Percentiles rank a stretch among this genome's conserved stretches.
Conservation (phyloP, 2,888 invertebrate genomes). For the Camptogramma bilineatum region DNA sequence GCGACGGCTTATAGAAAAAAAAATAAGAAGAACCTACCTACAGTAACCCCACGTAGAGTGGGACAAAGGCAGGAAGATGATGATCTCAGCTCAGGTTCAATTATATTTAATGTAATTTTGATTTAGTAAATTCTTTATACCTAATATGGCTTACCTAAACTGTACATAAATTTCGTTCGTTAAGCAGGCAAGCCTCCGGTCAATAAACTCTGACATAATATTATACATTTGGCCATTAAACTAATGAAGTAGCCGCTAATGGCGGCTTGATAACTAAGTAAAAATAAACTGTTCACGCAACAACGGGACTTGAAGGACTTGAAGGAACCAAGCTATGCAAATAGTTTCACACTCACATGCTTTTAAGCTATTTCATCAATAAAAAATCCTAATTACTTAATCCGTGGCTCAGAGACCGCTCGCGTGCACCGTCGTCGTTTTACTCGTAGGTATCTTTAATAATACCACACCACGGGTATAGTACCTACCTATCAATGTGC, state of each 20-base stretch:
- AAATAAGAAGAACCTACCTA: too few species aligned
- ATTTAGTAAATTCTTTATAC: too few species aligned
- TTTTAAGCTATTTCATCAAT: neutral
- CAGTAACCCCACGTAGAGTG: too few species aligned
- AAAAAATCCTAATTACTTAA: neutral
- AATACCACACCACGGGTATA: neutral
- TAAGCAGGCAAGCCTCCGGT: neutral
- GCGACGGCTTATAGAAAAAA: too few species aligned
- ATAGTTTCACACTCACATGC: neutral
- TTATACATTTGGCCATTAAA: slow-evolving; percentile 25
- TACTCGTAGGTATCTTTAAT: neutral
- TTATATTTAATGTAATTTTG: too few species aligned
- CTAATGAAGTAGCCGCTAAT: slow-evolving; percentile 16
- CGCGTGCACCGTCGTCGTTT: neutral
- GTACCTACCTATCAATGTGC: slow-evolving; percentile 1
- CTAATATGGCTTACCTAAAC: neutral
- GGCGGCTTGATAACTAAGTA: slow-evolving; percentile 10
- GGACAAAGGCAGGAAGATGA: too few species aligned
- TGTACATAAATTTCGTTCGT: neutral
- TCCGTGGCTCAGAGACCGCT: neutral
- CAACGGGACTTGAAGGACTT: neutral
- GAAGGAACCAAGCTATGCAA: neutral
- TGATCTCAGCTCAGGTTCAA: too few species aligned
- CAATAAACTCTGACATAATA: slow-evolving; percentile 24
- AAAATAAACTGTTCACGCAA: neutral